phyloP scores from a whole-genome alignment of 2,888 invertebrate genomes.

The Acheta domesticus region DNA sequence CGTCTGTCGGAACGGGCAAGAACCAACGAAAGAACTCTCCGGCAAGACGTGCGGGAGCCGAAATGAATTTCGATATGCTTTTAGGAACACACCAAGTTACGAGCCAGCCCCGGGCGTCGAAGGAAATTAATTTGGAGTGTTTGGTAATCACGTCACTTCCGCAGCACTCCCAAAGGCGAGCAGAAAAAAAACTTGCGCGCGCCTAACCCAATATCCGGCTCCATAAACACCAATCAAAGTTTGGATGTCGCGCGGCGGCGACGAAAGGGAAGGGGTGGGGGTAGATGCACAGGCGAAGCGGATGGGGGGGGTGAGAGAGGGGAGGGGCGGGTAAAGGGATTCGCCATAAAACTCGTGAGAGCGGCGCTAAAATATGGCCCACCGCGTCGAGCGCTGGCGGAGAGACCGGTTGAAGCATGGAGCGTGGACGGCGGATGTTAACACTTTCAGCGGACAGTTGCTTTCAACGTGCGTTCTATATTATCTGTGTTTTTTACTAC shows the following conservation, averaged over 20 bases:
- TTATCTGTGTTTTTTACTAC: no score
- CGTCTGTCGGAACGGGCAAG: no score
- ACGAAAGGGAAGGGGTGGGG: background rate
- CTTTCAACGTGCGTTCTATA: no score
- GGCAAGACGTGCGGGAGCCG: background rate
- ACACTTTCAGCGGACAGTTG: no score
- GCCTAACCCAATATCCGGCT: constrained; percentile 9
- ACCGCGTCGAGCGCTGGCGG: no score
- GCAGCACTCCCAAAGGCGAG: background rate
- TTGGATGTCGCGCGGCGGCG: background rate
- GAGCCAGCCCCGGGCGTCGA: background rate
- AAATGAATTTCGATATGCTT: constrained; percentile 1
- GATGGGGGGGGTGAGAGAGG: background rate
- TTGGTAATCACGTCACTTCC: background rate
- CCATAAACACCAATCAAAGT: constrained; percentile 7
- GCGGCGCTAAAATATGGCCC: no score
- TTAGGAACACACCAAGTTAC: constrained; percentile 5
- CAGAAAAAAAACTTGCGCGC: background rate
- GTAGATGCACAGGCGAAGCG: background rate
- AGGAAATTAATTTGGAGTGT: constrained; percentile 18
- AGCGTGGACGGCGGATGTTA: no score
- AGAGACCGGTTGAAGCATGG: no score
- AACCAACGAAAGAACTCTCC: no score
- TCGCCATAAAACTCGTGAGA: no score
- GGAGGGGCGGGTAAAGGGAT: background rate